Evolutionary conservation across 2,888 invertebrate genomes (phyloP), one percentile per base, ranked within the genome.

Genomic region (Tryphoninae sp.): DNA sequence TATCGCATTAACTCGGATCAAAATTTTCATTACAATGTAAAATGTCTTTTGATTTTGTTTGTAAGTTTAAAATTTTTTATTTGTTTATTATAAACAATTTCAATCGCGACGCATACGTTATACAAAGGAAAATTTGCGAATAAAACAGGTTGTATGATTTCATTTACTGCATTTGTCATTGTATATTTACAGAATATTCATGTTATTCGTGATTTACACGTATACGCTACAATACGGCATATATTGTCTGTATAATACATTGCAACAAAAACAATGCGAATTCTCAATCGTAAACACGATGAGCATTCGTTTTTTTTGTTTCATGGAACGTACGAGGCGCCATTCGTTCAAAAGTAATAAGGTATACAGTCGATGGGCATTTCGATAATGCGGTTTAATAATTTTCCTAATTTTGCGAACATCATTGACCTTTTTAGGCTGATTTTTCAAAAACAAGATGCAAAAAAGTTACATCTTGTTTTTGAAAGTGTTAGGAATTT

Each of bases 151-250:
- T 42, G 16, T 49, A 40, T 76, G 19, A 33, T 0, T 22, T 68
- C 26, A 62, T 67, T 65, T 55, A 73, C 77, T 84, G 84, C 79
- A 84, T 86, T 87, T 86, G 84, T 87, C 84, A 87, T 80, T 61
- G 71, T 89, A 87, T 89, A 89, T 89, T 89, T 89, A 89, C 89
- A 89, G 85, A 86, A 88, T 87, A 88, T 81, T 87, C 83, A 86
- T 83, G 85, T 86, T 87, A 78, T 86, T 62, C 45, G 53, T 68
- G 61, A 75, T 58, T 40, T 68, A 22, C 22, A 65, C 51, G 45
- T 55, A 55, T 19, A 55, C 19, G 19, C 16, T 55, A 49, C 40
- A 55, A 69, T 69, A 69, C 51, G 62, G 40, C 53, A 40, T 62
- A 55, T 62, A 64, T 69, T 62, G 62, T 79, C 69, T 33, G 51